Evolutionary conservation across 2,797 vertebrate genomes (phyloP), one percentile per base, ranked within the genome.

Genomic region (Anguilla anguilla): DNA sequence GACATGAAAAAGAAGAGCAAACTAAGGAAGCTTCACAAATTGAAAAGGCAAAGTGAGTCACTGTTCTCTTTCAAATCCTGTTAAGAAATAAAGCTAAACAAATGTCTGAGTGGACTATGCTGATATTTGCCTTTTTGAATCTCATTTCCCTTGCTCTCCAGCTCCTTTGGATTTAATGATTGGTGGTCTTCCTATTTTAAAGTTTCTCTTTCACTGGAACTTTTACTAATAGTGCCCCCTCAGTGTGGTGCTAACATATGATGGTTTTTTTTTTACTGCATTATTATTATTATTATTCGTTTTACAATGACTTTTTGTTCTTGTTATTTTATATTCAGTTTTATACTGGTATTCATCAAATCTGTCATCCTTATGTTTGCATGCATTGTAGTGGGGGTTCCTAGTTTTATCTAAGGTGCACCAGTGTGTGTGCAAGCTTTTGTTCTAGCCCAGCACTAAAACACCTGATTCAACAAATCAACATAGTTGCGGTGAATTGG

Each of bases 11-110:
- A 94, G 91, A 97, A 97, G 89, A 96, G 94, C 94, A 96, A 97
- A 67, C 94, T 97, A 64, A 96, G 94, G 91, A 96, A 92, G 91
- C 94, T 97, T 57, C 96, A 97, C 90, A 97, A 96, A 87, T 93
- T 97, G 77, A 97, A 96, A 91, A 95, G 96, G 90, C 97, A 96
- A 94, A 97, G 97, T 97, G 92, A 91, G 96, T 94, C 19, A 25
- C 67, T 25, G 53, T 46, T 39, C 67, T 25, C 22, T 83, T 55
- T 53, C 84, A 77, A 46, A 35, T 85, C 3, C 35, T 19, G 28
- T 67, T 67, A 6, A 3, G 4, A 64, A 64, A n/a, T 67, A n/a
- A 67, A 67, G 25, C 25, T 67, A 67, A n/a, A 67, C 22, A 28
- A 67, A n/a, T n/a, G 25, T 25, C 22, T n/a, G 4, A 1, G 61